phyloP scores from a whole-genome alignment of 1,140 invertebrate species.

The Anastrepha obliqua region DNA sequence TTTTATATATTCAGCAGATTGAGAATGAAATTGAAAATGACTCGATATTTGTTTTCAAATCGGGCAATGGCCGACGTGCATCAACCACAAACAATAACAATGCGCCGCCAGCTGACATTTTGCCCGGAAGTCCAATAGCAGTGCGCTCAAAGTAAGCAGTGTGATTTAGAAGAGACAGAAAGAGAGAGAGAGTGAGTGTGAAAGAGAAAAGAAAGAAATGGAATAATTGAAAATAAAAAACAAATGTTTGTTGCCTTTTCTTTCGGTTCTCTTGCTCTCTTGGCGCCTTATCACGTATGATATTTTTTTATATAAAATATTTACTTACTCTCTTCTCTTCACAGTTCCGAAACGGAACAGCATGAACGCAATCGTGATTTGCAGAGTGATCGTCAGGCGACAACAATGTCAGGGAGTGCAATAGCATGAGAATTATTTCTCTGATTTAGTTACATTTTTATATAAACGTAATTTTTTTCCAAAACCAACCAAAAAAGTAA shows the following conservation, averaged over 20 bases:
- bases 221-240: background rate
- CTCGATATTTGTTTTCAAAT: constrained; percentile 78
- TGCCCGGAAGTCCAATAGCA: constrained; percentile 76
- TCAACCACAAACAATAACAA: constrained; percentile 79
- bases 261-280: background rate
- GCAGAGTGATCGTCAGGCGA: constrained; percentile 76
- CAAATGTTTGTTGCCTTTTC: background rate
- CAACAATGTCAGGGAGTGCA: constrained; percentile 82
- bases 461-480: constrained; percentile 49
- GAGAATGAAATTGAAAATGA: constrained; percentile 80
- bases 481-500: constrained; percentile 24
- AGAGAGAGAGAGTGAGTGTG: background rate
- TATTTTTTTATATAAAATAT: constrained; percentile 49
- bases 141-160: constrained; percentile 76
- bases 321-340: constrained; percentile 52
- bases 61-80: constrained; percentile 77
- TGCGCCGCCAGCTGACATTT: constrained; percentile 76
- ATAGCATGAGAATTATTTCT: constrained; percentile 80
- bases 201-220: background rate
- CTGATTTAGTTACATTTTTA: constrained; percentile 74
- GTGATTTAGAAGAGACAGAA: background rate
- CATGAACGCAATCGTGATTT: constrained; percentile 77
- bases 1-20: constrained; percentile 73
- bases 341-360: constrained; percentile 74
- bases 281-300: constrained; percentile 1